A percentile compares a stretch with the other conserved stretches of the same genome.
Evolutionary conservation across 2,113 vertebrate genomes (phyloP).

Genomic region (Chrysochloris asiatica): DNA sequence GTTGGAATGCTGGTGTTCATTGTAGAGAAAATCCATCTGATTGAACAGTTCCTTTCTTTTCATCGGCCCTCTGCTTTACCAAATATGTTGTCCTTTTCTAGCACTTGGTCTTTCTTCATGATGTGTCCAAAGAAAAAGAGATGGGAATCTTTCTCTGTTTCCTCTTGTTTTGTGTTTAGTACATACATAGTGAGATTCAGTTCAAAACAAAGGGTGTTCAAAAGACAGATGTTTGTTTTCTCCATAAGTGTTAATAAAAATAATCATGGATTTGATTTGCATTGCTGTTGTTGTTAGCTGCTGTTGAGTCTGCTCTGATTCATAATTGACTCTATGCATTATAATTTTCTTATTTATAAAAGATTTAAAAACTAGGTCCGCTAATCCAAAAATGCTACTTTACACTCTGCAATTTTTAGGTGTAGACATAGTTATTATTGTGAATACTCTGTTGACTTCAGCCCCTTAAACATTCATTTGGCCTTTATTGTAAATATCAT

Average conservation of each 20-base stretch:
- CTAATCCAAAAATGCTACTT: not conserved
- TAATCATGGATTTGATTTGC: not conserved
- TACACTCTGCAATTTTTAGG: not conserved
- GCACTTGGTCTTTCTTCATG: not conserved
- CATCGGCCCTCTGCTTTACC: not conserved
- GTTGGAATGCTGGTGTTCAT: not conserved
- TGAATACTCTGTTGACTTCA: not conserved
- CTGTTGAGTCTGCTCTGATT: no score
- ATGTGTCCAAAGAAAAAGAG: not conserved
- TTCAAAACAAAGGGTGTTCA: not conserved
- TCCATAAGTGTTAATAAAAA: slow-evolving; percentile 13
- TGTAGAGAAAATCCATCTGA: not conserved
- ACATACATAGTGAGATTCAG: accelerated
- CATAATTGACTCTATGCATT: no score
- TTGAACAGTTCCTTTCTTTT: not conserved
- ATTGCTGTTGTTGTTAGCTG: not conserved
- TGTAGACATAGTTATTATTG: not conserved
- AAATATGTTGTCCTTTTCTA: not conserved
- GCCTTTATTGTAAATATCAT: not conserved
- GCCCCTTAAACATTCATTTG: not conserved
- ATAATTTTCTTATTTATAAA: slow-evolving; percentile 27
- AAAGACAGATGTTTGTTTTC: not conserved
- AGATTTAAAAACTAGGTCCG: slow-evolving; percentile 19
- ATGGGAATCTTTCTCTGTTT: not conserved
- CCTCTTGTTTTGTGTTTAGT: not conserved